Conservation (phyloP, 2,888 invertebrate species). For the Drosophila nr. perissopoda region DNA sequence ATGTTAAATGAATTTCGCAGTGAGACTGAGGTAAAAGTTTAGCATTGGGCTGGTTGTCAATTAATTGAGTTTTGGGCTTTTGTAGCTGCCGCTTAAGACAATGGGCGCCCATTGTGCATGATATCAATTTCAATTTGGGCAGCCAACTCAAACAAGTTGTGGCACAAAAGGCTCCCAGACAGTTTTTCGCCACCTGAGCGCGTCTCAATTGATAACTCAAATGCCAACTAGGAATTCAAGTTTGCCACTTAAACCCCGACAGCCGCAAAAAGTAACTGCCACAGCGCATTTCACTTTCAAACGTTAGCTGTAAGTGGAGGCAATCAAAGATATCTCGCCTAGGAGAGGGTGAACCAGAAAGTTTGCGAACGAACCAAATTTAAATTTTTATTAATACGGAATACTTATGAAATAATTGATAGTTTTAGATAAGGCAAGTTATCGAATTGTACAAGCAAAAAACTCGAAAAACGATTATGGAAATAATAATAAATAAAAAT, state of each 20-base stretch:
- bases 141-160: slow-evolving; percentile 38
- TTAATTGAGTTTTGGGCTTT: slow-evolving; percentile 61
- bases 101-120: slow-evolving; percentile 51
- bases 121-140: slow-evolving; percentile 66
- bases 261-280: slow-evolving; percentile 57
- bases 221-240: slow-evolving; percentile 38
- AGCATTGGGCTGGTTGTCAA: slow-evolving; percentile 30
- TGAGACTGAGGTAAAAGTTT: slow-evolving; percentile 37
- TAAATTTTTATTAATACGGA: neutral
- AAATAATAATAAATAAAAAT: neutral
- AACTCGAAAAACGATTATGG: neutral
- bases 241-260: slow-evolving; percentile 43
- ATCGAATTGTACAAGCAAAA: neutral
- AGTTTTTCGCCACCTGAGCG: slow-evolving; percentile 44
- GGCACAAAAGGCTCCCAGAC: slow-evolving; percentile 27
- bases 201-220: slow-evolving; percentile 70
- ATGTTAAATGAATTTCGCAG: slow-evolving; percentile 34
- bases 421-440: neutral
- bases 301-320: slow-evolving; percentile 15
- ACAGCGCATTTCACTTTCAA: slow-evolving; percentile 50
- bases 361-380: neutral
- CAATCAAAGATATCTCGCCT: slow-evolving; percentile 1
- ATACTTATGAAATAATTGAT: neutral
- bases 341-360: neutral
- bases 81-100: slow-evolving; percentile 57